Evolutionary conservation across 1,140 invertebrate genomes (phyloP).

Genomic region (Paralvinella palmiformis): DNA sequence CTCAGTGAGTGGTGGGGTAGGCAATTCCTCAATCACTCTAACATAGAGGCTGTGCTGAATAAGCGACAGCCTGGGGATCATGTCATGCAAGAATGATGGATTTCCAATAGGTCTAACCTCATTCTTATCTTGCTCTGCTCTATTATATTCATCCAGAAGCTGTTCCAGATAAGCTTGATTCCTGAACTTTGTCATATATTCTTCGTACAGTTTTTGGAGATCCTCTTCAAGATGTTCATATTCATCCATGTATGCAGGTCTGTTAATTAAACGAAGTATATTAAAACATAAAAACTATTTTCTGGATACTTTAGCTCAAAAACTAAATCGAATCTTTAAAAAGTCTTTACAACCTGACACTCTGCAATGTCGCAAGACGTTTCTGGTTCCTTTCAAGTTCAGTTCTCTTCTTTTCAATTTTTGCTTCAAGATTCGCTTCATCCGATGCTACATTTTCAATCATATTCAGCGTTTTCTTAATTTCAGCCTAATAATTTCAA

Average conservation of each 20-base stretch:
- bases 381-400: slow-evolving; percentile 92
- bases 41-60: background rate
- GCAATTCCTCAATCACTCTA: too few relatives aligned
- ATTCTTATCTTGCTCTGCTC: slow-evolving; percentile 64
- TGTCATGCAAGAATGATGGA: background rate
- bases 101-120: slow-evolving; percentile 50
- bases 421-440: slow-evolving; percentile 78
- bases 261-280: slow-evolving; percentile 40
- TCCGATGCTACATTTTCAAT: slow-evolving; percentile 79
- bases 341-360: slow-evolving; percentile 65
- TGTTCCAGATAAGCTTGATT: slow-evolving; percentile 78
- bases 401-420: slow-evolving; percentile 82
- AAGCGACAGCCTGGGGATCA: background rate
- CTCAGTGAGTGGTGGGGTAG: too few relatives aligned
- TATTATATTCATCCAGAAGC: slow-evolving; percentile 64
- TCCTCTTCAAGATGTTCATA: slow-evolving; percentile 86
- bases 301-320: background rate
- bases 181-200: slow-evolving; percentile 80
- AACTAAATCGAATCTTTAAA: background rate
- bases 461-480: slow-evolving; percentile 65
- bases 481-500: slow-evolving; percentile 58
- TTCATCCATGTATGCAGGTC: slow-evolving; percentile 95
- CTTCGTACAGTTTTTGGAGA: slow-evolving; percentile 74
- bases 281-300: slow-evolving; percentile 10
- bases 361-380: slow-evolving; percentile 77